phyloP scores from a whole-genome alignment of 2,888 invertebrate species.

The Marronus borbonicus region DNA sequence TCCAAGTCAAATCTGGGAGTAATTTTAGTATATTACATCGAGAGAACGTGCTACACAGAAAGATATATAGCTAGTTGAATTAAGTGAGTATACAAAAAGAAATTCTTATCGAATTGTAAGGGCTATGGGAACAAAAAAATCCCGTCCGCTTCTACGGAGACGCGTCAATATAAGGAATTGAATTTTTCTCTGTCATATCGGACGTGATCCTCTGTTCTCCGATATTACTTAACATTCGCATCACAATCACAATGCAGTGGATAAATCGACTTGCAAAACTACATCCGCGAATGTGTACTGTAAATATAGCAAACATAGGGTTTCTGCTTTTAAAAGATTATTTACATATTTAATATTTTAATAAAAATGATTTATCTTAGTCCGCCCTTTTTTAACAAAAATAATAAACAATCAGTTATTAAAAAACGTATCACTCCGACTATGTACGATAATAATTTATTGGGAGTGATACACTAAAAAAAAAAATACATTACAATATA shows the following conservation, averaged over 20 bases:
- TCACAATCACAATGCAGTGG: conserved; percentile 24
- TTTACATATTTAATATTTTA: not conserved
- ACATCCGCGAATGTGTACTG: not conserved
- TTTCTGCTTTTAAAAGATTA: not conserved
- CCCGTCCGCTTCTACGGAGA: not conserved
- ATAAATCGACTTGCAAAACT: conserved; percentile 18
- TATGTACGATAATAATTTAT: too few species aligned
- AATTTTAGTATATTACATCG: too few species aligned
- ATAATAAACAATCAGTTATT: too few species aligned
- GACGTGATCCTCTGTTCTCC: conserved; percentile 23
- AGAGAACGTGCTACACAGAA: not conserved
- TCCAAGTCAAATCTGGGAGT: too few species aligned
- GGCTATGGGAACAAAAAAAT: conserved; percentile 1
- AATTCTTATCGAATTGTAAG: conserved; percentile 8
- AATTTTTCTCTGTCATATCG: conserved; percentile 11
- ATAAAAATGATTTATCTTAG: too few species aligned
- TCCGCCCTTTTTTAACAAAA: too few species aligned
- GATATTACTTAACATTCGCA: conserved; percentile 23
- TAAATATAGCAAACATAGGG: not conserved
- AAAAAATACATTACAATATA: too few species aligned
- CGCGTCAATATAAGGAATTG: conserved; percentile 9
- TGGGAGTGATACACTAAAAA: too few species aligned
- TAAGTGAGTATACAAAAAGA: conserved; percentile 1
- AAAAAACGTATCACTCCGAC: too few species aligned
- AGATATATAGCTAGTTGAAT: not conserved